Evolutionary conservation across 2,888 invertebrate species (phyloP).

Genomic region (Portevinia maculata): DNA sequence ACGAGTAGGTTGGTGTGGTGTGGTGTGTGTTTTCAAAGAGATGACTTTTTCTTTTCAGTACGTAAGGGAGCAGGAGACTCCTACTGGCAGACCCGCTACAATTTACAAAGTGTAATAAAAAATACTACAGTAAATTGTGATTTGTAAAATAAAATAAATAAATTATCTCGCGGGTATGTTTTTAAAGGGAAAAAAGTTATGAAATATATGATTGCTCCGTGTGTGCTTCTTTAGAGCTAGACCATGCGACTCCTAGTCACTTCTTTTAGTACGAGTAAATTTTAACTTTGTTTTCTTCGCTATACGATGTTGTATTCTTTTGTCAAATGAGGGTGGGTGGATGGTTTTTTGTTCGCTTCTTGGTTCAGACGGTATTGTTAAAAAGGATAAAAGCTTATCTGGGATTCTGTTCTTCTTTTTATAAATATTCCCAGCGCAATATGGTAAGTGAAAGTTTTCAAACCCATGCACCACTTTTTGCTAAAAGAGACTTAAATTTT

Average conservation of each 20-base stretch:
- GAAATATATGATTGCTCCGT: not conserved
- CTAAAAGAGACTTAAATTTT: not conserved
- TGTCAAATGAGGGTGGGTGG: not conserved
- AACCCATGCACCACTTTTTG: constrained; percentile 21
- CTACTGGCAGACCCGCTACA: constrained; percentile 6
- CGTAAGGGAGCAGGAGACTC: not conserved
- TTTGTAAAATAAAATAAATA: constrained; percentile 28
- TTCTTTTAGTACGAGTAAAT: constrained; percentile 27
- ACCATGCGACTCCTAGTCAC: constrained; percentile 22
- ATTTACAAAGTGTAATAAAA: constrained; percentile 23
- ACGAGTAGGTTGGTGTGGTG: not conserved
- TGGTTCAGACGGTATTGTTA: constrained; percentile 12
- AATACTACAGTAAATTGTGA: constrained; percentile 24
- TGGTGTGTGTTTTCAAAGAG: constrained; percentile 6
- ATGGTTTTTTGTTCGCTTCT: not conserved
- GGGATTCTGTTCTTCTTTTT: constrained; percentile 19
- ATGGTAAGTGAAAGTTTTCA: constrained; percentile 23
- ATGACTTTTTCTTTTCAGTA: constrained; percentile 18
- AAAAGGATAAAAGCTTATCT: constrained; percentile 35
- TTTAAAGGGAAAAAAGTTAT: constrained; percentile 15
- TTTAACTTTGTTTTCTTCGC: constrained; percentile 28
- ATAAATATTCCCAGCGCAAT: constrained; percentile 10
- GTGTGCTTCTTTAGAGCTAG: not conserved
- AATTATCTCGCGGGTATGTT: constrained; percentile 15
- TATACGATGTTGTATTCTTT: not conserved